Percentiles rank a stretch among this genome's conserved stretches.
Evolutionary conservation across 2,113 vertebrate species (phyloP).

Genomic region (Tychaedon coryphoeus): DNA sequence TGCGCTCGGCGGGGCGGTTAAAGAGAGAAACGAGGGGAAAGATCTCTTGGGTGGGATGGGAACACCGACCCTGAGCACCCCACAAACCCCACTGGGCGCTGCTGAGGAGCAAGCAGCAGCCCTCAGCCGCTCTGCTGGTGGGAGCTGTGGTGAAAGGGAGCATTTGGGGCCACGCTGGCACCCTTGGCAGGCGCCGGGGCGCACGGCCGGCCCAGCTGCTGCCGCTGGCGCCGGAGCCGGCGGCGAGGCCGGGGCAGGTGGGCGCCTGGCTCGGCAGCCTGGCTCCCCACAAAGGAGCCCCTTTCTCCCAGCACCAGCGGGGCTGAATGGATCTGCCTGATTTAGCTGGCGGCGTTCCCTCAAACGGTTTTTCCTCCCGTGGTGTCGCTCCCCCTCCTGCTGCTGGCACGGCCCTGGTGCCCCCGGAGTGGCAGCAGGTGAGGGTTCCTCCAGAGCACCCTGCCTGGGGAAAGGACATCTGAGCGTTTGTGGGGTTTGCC

Average conservation of each 20-base stretch:
- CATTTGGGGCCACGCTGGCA: slow-evolving; percentile 15
- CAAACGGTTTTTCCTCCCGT: background rate
- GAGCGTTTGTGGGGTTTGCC: background rate
- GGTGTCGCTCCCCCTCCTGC: background rate
- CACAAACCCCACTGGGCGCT: fast-evolving
- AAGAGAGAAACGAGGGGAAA: background rate
- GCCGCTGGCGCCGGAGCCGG: slow-evolving; percentile 14
- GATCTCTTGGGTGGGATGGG: fast-evolving
- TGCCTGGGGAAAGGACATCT: background rate
- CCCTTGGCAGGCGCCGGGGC: slow-evolving; percentile 12
- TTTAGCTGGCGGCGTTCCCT: slow-evolving; percentile 38
- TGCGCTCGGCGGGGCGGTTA: background rate
- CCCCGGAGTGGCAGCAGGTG: fast-evolving
- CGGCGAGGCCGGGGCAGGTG: slow-evolving; percentile 22
- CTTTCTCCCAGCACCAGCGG: background rate
- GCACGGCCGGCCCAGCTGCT: slow-evolving; percentile 20
- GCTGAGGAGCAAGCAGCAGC: background rate
- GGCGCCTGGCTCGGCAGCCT: slow-evolving; percentile 5
- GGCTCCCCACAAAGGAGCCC: background rate
- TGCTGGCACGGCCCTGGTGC: fast-evolving
- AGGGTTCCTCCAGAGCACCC: fast-evolving
- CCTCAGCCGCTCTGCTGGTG: fast-evolving
- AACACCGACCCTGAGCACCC: background rate
- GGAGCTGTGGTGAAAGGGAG: background rate
- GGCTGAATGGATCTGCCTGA: slow-evolving; percentile 22